phyloP scores from a whole-genome alignment of 2,797 vertebrate genomes.

The Geotrypetes seraphini region DNA sequence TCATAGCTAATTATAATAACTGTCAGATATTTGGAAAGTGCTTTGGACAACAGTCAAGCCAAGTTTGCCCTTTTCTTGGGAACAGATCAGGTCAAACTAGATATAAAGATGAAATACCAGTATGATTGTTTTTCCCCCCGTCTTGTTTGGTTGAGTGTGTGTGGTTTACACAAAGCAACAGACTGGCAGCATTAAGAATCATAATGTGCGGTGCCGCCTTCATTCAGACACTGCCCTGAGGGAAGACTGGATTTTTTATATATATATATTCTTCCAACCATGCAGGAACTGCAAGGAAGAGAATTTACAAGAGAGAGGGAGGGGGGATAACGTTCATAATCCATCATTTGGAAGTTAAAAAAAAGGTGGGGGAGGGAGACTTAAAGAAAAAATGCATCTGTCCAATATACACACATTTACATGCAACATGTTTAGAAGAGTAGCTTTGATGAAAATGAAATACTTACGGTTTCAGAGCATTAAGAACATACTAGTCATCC shows the following conservation, averaged over 20 bases:
- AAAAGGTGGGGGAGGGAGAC: neutral
- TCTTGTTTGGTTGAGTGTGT: too few relatives aligned
- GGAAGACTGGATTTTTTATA: slow-evolving; percentile 10
- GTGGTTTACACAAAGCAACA: slow-evolving; percentile 57
- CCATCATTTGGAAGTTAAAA: neutral
- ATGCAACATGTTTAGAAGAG: slow-evolving; percentile 2
- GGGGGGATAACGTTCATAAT: too few relatives aligned
- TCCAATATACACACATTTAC: neutral
- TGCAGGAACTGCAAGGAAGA: slow-evolving; percentile 17
- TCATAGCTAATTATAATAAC: slow-evolving; percentile 66
- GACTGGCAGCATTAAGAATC: slow-evolving; percentile 28
- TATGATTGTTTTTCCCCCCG: too few relatives aligned
- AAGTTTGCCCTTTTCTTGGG: slow-evolving; percentile 60
- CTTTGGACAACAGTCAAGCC: slow-evolving; percentile 60
- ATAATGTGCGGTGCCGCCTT: slow-evolving; percentile 27
- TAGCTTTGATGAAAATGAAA: slow-evolving; percentile 26
- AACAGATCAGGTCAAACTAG: slow-evolving; percentile 43
- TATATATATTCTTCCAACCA: slow-evolving; percentile 2
- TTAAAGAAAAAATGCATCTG: neutral
- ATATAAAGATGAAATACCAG: slow-evolving; percentile 35
- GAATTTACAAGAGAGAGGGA: slow-evolving; percentile 6
- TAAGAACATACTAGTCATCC: slow-evolving; percentile 10
- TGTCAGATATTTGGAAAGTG: slow-evolving; percentile 69
- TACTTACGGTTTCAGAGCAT: slow-evolving; percentile 43
- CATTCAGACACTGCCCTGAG: slow-evolving; percentile 30